Conservation (phyloP, 2,888 invertebrate genomes). For the Glyphotaelius pellucidus region DNA sequence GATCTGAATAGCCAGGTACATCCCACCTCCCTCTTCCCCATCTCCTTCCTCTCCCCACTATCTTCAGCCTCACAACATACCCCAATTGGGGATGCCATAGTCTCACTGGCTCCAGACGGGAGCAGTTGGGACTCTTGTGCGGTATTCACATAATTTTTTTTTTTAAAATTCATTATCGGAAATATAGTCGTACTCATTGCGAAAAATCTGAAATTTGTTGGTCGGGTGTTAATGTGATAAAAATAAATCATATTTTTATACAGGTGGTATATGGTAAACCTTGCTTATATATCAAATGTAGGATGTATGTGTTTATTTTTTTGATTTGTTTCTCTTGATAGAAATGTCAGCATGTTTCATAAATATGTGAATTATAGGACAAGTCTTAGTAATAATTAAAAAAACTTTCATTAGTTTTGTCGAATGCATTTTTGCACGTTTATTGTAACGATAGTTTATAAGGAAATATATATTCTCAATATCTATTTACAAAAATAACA, state of each 20-base stretch:
- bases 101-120: no score
- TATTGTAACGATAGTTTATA: conserved; percentile 37
- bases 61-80: no score
- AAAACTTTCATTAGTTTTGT: not conserved
- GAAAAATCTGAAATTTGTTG: no score
- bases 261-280: no score
- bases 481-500: conserved; percentile 47
- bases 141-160: no score
- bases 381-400: not conserved
- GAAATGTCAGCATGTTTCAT: not conserved
- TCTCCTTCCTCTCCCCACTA: no score
- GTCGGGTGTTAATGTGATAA: not conserved
- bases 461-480: conserved; percentile 44
- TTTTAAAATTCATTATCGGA: no score
- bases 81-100: no score
- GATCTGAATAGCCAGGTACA: no score
- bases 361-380: not conserved
- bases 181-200: not conserved
- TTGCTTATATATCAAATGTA: not conserved
- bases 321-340: not conserved
- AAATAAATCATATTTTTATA: not conserved
- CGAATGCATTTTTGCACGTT: conserved; percentile 25
- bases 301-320: no score
- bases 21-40: no score
- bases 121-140: no score